Percentiles rank a stretch among this genome's conserved stretches.
phyloP scores from a whole-genome alignment of 2,888 invertebrate species.

The Tenthredo distinguenda region DNA sequence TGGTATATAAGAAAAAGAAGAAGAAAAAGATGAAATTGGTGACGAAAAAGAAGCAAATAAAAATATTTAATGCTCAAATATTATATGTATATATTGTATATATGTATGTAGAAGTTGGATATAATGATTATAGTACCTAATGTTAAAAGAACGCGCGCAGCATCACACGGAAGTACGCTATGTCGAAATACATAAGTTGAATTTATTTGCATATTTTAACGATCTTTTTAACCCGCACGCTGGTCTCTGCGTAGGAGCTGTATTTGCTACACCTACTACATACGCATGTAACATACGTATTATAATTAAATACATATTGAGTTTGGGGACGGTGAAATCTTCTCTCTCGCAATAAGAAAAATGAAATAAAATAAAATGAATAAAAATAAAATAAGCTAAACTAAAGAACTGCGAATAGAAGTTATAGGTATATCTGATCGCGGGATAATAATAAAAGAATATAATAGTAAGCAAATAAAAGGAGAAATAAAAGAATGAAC shows the following conservation, averaged over 20 bases:
- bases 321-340: not conserved
- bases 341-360: not conserved
- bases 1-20: not conserved
- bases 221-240: slow-evolving; percentile 35
- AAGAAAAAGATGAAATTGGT: not conserved
- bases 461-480: not conserved
- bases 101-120: not conserved
- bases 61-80: not conserved
- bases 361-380: not conserved
- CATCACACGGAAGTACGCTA: slow-evolving; percentile 5
- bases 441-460: not conserved
- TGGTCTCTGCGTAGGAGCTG: slow-evolving; percentile 27
- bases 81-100: not conserved
- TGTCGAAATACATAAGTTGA: slow-evolving; percentile 43
- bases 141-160: not conserved
- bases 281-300: not conserved
- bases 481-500: not conserved
- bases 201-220: slow-evolving; percentile 50
- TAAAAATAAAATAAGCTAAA: not conserved
- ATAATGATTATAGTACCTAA: not conserved
- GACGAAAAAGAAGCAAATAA: not conserved
- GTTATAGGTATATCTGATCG: not conserved
- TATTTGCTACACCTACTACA: slow-evolving; percentile 9
- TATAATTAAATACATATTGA: not conserved
- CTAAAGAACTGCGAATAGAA: not conserved